Evolutionary conservation across 2,888 invertebrate species (phyloP).

Genomic region (Kryphioiulus occultus): DNA sequence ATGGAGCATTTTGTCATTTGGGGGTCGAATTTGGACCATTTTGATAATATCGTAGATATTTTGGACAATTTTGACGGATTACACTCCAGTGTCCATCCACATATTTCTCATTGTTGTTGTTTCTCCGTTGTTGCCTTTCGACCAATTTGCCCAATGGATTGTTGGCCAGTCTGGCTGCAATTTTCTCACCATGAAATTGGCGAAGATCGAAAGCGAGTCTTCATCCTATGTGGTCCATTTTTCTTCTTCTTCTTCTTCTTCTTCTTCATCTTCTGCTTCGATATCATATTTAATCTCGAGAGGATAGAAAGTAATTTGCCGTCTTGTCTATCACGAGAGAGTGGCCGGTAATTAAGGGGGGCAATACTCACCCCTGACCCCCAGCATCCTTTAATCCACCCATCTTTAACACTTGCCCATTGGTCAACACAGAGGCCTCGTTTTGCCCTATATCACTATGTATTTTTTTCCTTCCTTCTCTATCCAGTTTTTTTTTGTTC

Average conservation of each 20-base stretch:
- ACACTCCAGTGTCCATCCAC: neutral
- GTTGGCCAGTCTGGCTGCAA: neutral
- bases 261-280: neutral
- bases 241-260: slow-evolving; percentile 6
- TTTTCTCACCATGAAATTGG: neutral
- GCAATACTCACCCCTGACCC: neutral
- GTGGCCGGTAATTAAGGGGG: slow-evolving; percentile 19
- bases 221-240: neutral
- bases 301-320: slow-evolving; percentile 38
- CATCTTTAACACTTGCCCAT: neutral
- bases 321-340: slow-evolving; percentile 32
- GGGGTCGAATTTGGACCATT: too few species aligned
- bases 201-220: neutral
- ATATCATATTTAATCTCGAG: slow-evolving; percentile 39
- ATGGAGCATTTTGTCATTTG: too few species aligned
- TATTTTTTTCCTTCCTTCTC: neutral
- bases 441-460: neutral
- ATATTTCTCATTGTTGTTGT: neutral
- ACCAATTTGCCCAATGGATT: neutral
- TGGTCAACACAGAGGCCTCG: neutral
- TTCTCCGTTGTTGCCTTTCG: neutral
- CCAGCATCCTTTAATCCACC: neutral
- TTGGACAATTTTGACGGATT: neutral
- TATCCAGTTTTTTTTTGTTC: neutral
- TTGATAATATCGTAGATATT: too few species aligned